phyloP scores from a whole-genome alignment of 2,888 invertebrate species.

The Drosophila sordidula region DNA sequence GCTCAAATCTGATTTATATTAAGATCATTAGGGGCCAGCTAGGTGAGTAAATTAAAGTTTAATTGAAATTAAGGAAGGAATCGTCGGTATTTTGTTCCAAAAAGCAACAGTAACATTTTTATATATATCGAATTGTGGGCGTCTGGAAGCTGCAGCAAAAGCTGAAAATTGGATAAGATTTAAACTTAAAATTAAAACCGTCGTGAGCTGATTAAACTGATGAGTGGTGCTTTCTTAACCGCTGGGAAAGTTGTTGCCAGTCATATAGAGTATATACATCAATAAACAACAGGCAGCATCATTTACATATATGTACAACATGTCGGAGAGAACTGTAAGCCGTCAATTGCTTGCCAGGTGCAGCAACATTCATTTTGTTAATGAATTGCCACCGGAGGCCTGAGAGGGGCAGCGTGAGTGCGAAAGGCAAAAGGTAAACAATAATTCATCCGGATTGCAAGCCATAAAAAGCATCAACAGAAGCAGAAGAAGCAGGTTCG shows the following conservation, averaged over 20 bases:
- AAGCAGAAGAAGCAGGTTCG: conserved; percentile 22
- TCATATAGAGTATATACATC: conserved; percentile 39
- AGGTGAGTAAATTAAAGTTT: neutral
- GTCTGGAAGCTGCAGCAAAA: neutral
- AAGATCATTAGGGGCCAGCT: conserved; percentile 13
- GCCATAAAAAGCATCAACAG: conserved; percentile 24
- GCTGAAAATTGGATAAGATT: conserved; percentile 7
- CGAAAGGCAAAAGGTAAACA: conserved; percentile 47
- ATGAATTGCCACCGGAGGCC: conserved; percentile 60
- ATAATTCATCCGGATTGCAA: conserved; percentile 47
- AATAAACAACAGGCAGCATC: conserved; percentile 57
- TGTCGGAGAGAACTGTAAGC: conserved; percentile 38
- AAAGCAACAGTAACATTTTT: neutral
- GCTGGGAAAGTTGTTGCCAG: conserved; percentile 8
- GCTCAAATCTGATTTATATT: conserved; percentile 9
- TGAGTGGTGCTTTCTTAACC: conserved; percentile 4
- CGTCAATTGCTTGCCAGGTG: conserved; percentile 57
- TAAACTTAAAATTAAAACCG: conserved; percentile 8
- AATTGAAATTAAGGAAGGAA: conserved; percentile 11
- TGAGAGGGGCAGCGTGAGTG: conserved; percentile 6
- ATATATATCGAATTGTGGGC: neutral
- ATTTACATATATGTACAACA: conserved; percentile 56
- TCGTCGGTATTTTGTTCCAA: conserved; percentile 13
- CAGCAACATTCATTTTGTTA: conserved; percentile 72
- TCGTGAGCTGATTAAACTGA: neutral